Evolutionary conservation across 2,888 invertebrate species (phyloP), one percentile per base, ranked within the genome.

Genomic region (Amblyteles armatorius): DNA sequence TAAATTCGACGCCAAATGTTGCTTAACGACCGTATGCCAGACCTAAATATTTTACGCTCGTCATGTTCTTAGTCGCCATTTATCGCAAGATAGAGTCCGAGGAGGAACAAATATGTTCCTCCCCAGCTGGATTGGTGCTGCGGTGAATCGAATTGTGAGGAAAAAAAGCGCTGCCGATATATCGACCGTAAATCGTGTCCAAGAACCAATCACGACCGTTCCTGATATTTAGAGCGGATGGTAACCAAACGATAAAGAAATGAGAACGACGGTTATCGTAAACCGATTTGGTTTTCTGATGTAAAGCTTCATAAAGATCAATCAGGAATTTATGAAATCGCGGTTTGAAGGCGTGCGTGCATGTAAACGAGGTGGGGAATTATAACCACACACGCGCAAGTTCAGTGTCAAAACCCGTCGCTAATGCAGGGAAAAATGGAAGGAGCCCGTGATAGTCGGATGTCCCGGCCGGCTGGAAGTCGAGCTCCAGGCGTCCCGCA

Each of bases 401-500:
- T 26, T 19, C 22, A 57, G 57, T 57, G 57, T 57, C 11, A 57
- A 57, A 57, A 57, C 22, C 13, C 11, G 26, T 22, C 13, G 26
- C 26, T 22, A 57, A 3, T 22, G 16, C 16, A 16, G 16, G 48
- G 50, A 36, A 40, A 72, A 65, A 44, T 71, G 52, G 50, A 69
- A 80, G 57, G 68, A 68, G 68, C 60, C 29, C 57, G 26, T 13
- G 36, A 60, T 72, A 22, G 74, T 60, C 22, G 63, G 81, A 69
- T 52, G 71, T 81, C 40, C 69, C 60, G 57, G 33, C 48, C 57
- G n/a, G 60, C 57, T 74, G 44, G 71, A 50, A 69, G 69, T 69
- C 57, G 60, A 44, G 55, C 22, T 33, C 11, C 29, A 26, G 55
- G 55, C 52, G 33, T 22, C 55, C 26, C 57, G 72, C 3, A 13